Base-by-base conservation (phyloP, 2,797 vertebrate species). In the Aselliscus stoliczkanus region DNA sequence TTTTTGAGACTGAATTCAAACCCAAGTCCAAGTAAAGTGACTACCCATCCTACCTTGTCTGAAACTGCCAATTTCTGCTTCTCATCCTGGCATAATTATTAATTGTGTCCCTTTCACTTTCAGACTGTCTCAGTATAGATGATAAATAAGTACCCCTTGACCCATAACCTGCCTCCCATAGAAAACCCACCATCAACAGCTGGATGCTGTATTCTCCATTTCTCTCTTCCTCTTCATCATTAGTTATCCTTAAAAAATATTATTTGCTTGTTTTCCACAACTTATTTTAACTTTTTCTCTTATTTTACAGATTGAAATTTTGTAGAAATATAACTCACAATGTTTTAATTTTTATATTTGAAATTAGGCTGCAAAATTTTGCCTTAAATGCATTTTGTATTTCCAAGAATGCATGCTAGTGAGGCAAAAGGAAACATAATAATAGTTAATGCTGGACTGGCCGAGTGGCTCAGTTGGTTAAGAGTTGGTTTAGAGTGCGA, bases 201-300 rank as follows among this genome's bases (percentile, higher is more conserved):
- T 47, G 12, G 3, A 29, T 58, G 20, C 8, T 29, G 13, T 20
- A 3, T 10, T 47, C 52, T 70, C 64, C 31, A 47, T 34, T 42
- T 79, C 76, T 75, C 69, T 62, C 15, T 39, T 75, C 31, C 11
- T 72, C 29, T 47, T 75, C 7, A 27, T 31, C 44, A 15, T 58
- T 39, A 69, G 37, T 15, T n/a, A 76, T 42, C n/a, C 54, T 92
- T 64, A 44, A 54, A 96, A 72, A 92, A 5, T 25, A 75, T 89
- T 67, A 72, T 69, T 84, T 95, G 50, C 10, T 86, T 93, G 20
- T 91, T 97, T 96, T 76, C 34, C 29, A 44, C 17, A 54, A 89
- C 21, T 27, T 65, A 85, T 70, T 91, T 95, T 88, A 79, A 89
- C 20, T 34, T 93, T 70, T 80, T 23, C 31, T 87, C 31, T 84